A percentile compares a stretch with the other conserved stretches of the same genome.
Conservation (phyloP, 64 coral and sea anemone species). For the Montipora efflorescens region DNA sequence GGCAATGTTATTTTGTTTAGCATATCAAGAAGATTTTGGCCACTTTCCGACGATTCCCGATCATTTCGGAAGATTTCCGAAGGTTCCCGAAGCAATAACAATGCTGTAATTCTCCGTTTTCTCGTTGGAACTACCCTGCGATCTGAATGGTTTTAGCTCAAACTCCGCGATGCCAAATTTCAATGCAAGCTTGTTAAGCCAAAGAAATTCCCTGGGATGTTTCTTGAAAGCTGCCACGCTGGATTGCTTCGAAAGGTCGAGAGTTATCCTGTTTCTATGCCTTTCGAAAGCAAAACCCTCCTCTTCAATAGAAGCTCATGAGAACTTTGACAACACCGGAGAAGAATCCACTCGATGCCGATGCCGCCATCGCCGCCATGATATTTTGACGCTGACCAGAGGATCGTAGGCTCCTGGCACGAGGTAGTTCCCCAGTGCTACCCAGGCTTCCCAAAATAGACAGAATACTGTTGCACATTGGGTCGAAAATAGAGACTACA, state of each 20-base stretch:
- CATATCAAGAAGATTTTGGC: no score
- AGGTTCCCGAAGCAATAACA: not conserved
- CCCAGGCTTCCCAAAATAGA: not conserved
- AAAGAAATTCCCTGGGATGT: conserved; percentile 18
- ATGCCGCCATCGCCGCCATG: not conserved
- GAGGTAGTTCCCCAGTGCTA: not conserved
- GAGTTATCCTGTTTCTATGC: not conserved
- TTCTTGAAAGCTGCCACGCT: conserved; percentile 42
- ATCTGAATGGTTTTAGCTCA: conserved; percentile 36
- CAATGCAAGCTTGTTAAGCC: conserved; percentile 4
- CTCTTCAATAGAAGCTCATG: not conserved
- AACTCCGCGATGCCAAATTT: conserved; percentile 47
- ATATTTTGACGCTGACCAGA: no score
- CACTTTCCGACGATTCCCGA: no score
- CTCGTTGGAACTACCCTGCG: conserved; percentile 16
- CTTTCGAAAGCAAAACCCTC: not conserved
- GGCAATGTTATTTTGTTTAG: no score
- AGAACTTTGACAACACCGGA: not conserved
- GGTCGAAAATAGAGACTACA: not conserved
- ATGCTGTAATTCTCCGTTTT: conserved; percentile 51
- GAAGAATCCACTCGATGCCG: not conserved
- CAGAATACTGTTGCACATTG: not conserved
- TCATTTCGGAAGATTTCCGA: no score
- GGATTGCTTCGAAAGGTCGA: not conserved
- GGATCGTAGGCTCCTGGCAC: no score